Conservation (phyloP, 1,140 invertebrate genomes). For the Adoxophyes honmai region DNA sequence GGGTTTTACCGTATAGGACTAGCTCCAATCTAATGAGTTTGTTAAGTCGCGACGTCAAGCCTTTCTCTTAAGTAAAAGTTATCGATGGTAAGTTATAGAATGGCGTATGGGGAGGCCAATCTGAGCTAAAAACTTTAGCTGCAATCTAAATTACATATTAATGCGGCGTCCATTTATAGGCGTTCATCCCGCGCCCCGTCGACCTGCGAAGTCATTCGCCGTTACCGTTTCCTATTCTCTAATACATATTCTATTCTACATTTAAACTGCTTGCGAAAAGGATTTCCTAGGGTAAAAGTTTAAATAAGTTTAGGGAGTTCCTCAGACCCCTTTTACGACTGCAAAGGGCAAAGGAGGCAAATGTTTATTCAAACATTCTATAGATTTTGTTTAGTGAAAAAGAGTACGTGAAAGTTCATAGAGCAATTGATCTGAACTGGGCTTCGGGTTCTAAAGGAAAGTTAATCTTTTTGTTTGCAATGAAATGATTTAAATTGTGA, state of each 20-base stretch:
- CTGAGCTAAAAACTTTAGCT: background rate
- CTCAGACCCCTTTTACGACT: constrained; percentile 65
- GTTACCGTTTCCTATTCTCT: constrained; percentile 40
- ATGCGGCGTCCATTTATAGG: constrained; percentile 4
- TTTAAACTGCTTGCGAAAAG: constrained; percentile 65
- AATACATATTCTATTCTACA: constrained; percentile 65
- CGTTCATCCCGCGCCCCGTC: constrained; percentile 1
- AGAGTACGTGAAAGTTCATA: constrained; percentile 29
- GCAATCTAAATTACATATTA: constrained; percentile 5
- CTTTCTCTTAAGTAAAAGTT: no score
- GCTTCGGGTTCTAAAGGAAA: background rate
- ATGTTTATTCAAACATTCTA: constrained; percentile 72
- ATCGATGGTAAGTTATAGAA: no score
- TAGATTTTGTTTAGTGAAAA: constrained; percentile 48
- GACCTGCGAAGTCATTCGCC: constrained; percentile 32
- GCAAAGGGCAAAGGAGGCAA: constrained; percentile 65
- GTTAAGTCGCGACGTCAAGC: no score
- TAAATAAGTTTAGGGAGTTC: constrained; percentile 74
- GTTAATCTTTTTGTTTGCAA: no score
- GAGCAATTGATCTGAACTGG: constrained; percentile 16
- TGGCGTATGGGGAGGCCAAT: no score
- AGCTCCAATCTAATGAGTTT: no score
- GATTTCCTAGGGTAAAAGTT: constrained; percentile 71
- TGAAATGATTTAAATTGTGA: no score
- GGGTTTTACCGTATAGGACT: no score